Conservation (phyloP, 2,113 vertebrate genomes). For the Cebus imitator region DNA sequence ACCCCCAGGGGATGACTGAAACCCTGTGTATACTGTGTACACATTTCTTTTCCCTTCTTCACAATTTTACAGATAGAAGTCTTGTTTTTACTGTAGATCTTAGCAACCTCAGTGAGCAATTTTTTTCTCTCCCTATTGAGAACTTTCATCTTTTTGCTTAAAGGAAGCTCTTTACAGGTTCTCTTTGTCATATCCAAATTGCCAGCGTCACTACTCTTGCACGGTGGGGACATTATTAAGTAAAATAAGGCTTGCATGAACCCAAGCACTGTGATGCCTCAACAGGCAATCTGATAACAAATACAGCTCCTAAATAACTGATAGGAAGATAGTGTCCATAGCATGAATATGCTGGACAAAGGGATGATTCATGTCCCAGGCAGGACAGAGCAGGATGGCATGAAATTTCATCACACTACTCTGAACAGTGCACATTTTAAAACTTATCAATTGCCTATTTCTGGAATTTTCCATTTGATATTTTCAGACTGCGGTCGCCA, state of each 20-base stretch:
- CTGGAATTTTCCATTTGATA: not conserved
- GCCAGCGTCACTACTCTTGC: not conserved
- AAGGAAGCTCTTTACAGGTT: not conserved
- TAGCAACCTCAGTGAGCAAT: not conserved
- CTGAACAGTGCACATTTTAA: not conserved
- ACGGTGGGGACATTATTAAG: not conserved
- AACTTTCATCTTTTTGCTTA: not conserved
- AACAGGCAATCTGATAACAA: not conserved
- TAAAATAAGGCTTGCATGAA: not conserved
- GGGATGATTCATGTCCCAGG: not conserved
- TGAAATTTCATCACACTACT: not conserved
- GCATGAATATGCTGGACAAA: not conserved
- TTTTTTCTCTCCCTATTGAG: not conserved
- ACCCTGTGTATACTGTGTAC: not conserved
- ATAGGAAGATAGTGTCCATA: not conserved
- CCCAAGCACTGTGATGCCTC: not conserved
- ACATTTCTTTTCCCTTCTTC: not conserved
- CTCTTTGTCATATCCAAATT: not conserved
- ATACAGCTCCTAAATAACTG: not conserved
- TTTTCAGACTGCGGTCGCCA: not conserved
- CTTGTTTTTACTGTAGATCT: not conserved
- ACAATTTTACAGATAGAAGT: not conserved
- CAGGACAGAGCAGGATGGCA: not conserved
- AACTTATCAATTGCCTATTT: not conserved
- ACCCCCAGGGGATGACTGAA: not conserved